Conservation (phyloP, 2,888 invertebrate species). For the Carterocephalus palaemon region DNA sequence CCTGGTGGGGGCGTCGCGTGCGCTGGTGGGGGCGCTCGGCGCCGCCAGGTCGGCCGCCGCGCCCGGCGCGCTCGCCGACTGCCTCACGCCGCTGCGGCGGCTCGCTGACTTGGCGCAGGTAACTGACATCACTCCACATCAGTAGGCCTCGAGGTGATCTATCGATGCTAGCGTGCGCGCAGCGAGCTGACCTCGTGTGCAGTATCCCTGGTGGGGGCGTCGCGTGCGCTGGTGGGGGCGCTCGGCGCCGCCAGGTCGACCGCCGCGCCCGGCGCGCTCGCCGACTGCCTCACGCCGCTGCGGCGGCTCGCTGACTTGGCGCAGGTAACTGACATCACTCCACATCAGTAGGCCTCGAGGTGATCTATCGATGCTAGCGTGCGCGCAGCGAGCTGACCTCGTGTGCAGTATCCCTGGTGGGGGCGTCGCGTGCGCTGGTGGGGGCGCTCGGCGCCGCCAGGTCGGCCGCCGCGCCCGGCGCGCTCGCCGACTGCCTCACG, state of each 20-base stretch:
- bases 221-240: constrained; percentile 89
- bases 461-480: constrained; percentile 72
- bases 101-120: no score
- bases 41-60: no score
- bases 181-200: constrained; percentile 89
- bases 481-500: constrained; percentile 86
- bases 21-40: no score
- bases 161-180: constrained; percentile 81
- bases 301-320: constrained; percentile 86
- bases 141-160: no score
- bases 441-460: constrained; percentile 85
- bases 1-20: no score
- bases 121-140: no score
- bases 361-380: constrained; percentile 73
- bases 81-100: no score
- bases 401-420: constrained; percentile 89
- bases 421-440: constrained; percentile 89
- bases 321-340: constrained; percentile 68
- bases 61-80: no score
- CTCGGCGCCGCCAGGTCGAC: constrained; percentile 80
- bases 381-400: constrained; percentile 88
- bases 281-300: constrained; percentile 87
- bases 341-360: no score
- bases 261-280: constrained; percentile 81
- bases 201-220: constrained; percentile 88